phyloP scores from a whole-genome alignment of 1,140 invertebrate species.

The Aphidius gifuensis region DNA sequence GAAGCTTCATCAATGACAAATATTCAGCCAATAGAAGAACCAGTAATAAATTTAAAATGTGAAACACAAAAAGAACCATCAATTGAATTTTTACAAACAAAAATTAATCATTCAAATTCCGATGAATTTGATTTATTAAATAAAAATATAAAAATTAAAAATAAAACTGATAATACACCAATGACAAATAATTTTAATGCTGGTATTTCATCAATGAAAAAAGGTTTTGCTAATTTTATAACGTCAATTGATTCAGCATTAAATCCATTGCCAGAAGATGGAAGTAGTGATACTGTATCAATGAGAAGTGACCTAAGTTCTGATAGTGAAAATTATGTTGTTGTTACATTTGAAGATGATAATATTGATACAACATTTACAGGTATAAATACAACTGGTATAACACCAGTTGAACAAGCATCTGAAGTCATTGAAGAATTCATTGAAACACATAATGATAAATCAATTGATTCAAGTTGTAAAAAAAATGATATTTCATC shows the following conservation, averaged over 20 bases:
- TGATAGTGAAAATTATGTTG: slow-evolving; percentile 74
- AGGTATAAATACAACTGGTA: slow-evolving; percentile 49
- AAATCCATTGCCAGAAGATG: slow-evolving; percentile 67
- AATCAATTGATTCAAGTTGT: slow-evolving; percentile 75
- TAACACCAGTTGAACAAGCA: slow-evolving; percentile 71
- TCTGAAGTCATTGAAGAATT: slow-evolving; percentile 80
- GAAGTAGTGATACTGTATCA: slow-evolving; percentile 65
- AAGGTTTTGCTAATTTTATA: slow-evolving; percentile 75
- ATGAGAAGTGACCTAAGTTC: slow-evolving; percentile 75
- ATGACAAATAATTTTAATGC: slow-evolving; percentile 54
- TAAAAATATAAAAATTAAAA: slow-evolving; percentile 11
- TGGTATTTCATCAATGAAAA: slow-evolving; percentile 72
- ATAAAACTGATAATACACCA: slow-evolving; percentile 32
- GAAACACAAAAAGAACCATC: background rate
- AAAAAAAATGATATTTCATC: slow-evolving; percentile 75
- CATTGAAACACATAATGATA: slow-evolving; percentile 66
- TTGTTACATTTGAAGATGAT: slow-evolving; percentile 62
- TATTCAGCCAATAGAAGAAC: slow-evolving; percentile 39
- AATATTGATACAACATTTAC: slow-evolving; percentile 61
- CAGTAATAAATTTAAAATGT: slow-evolving; percentile 30
- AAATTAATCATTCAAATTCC: background rate
- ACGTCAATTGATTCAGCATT: slow-evolving; percentile 77
- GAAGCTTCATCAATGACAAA: slow-evolving; percentile 47
- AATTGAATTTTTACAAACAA: background rate
- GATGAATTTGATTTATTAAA: slow-evolving; percentile 6